phyloP scores from a whole-genome alignment of 2,888 invertebrate genomes.

The Cantharis nigra region DNA sequence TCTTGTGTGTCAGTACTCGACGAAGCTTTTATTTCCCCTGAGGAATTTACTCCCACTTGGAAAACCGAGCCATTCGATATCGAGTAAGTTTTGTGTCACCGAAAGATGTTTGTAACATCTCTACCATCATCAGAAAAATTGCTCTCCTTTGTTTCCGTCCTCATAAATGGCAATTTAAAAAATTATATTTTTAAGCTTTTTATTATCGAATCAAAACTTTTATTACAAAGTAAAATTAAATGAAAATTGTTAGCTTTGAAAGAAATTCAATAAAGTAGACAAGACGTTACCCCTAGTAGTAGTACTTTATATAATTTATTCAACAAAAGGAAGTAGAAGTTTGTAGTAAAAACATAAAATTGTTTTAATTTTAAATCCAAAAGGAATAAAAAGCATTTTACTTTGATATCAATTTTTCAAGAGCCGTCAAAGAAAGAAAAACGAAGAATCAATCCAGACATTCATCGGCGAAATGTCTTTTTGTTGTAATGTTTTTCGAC shows the following conservation, averaged over 20 bases:
- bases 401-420: not conserved
- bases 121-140: slow-evolving; percentile 29
- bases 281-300: not conserved
- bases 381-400: not conserved
- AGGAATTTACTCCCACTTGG: slow-evolving; percentile 50
- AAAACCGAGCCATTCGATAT: slow-evolving; percentile 50
- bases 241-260: not conserved
- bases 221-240: not conserved
- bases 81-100: slow-evolving; percentile 52
- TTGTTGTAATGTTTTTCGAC: not conserved
- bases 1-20: slow-evolving; percentile 48
- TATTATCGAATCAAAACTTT: not conserved
- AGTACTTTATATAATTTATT: not conserved
- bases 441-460: not conserved
- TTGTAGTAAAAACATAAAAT: not conserved
- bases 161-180: not conserved
- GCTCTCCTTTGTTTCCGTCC: slow-evolving; percentile 11
- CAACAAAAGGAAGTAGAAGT: not conserved
- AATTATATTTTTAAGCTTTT: not conserved
- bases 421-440: not conserved
- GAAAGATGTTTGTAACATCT: slow-evolving; percentile 34
- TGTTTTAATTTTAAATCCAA: not conserved
- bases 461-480: not conserved
- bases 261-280: not conserved
- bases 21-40: slow-evolving; percentile 55